A percentile compares a stretch with the other conserved stretches of the same genome.
These are phyloP conservation scores for Aurelia aurita DNA, from an alignment of 30 jellyfish, hydroid and myxozoan species.

Conservation along the genomic window DNA sequence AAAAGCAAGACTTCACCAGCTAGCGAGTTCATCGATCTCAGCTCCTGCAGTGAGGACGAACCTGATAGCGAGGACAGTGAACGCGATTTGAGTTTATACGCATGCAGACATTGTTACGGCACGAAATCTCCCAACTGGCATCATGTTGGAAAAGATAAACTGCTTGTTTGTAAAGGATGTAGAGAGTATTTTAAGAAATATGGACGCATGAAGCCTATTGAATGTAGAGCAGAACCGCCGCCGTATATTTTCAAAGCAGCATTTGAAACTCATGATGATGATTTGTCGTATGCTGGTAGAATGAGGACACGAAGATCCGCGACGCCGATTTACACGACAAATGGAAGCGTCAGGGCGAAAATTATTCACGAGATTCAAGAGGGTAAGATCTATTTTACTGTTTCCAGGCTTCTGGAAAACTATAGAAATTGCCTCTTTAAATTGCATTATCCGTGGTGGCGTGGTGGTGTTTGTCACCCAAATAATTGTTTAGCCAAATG, in stretches of 20 bases:
- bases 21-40: conserved; percentile 91
- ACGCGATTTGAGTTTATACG: conserved; percentile 91
- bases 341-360: conserved; percentile 76
- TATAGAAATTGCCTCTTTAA: too few relatives aligned
- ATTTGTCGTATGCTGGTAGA: conserved; percentile 78
- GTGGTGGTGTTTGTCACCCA: too few relatives aligned
- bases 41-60: conserved; percentile 98
- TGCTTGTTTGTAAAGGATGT: conserved; percentile 84
- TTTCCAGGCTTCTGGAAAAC: too few relatives aligned
- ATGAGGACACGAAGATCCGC: conserved; percentile 98
- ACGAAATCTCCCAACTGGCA: conserved; percentile 99
- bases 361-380: conserved; percentile 85
- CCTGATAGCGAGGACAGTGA: conserved; percentile 98
- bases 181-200: conserved; percentile 89
- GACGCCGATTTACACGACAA: conserved; percentile 85
- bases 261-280: conserved; percentile 88
- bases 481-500: too few relatives aligned
- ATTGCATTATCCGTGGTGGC: too few relatives aligned
- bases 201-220: conserved; percentile 94
- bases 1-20: conserved; percentile 90
- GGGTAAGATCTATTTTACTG: conserved; percentile 17
- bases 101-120: conserved; percentile 95
- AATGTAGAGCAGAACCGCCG: conserved; percentile 94
- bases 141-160: conserved; percentile 95
- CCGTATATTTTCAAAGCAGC: conserved; percentile 95